These are phyloP conservation scores for Rhynchophorus ferrugineus DNA, from an alignment of 1,140 invertebrate species.

Conservation along the genomic window DNA sequence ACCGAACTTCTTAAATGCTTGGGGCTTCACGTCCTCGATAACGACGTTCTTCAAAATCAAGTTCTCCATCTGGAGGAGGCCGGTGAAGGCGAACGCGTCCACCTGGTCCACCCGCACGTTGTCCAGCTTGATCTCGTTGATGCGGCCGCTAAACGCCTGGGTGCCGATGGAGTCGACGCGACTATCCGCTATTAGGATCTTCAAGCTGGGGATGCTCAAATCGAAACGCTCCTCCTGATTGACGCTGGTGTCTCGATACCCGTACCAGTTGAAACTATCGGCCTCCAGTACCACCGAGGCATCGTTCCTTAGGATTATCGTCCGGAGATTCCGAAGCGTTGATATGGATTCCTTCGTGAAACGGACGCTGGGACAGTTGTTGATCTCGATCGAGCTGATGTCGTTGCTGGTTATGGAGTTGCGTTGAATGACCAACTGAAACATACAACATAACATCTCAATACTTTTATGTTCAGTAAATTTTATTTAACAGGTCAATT, in stretches of 20 bases:
- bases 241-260: slow-evolving; percentile 23
- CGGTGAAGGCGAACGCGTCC: slow-evolving; percentile 65
- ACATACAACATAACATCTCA: slow-evolving; percentile 11
- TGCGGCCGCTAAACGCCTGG: slow-evolving; percentile 58
- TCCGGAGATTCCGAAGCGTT: slow-evolving; percentile 31
- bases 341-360: slow-evolving; percentile 31
- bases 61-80: slow-evolving; percentile 48
- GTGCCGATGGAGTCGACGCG: slow-evolving; percentile 24
- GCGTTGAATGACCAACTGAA: slow-evolving; percentile 33
- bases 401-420: slow-evolving; percentile 31
- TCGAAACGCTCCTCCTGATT: slow-evolving; percentile 28
- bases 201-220: slow-evolving; percentile 30
- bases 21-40: slow-evolving; percentile 55
- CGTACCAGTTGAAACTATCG: slow-evolving; percentile 33
- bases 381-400: slow-evolving; percentile 27
- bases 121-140: slow-evolving; percentile 58
- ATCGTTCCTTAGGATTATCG: slow-evolving; percentile 30
- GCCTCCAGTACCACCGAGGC: slow-evolving; percentile 27
- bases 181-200: slow-evolving; percentile 27
- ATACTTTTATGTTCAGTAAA: too few species aligned
- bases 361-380: slow-evolving; percentile 29
- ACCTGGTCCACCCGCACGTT: slow-evolving; percentile 53
- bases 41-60: slow-evolving; percentile 48
- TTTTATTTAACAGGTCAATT: too few species aligned
- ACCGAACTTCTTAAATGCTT: slow-evolving; percentile 72